These are phyloP conservation scores for Sebastes dallii DNA, from an alignment of 2,797 vertebrate species.

Conservation along the genomic window DNA sequence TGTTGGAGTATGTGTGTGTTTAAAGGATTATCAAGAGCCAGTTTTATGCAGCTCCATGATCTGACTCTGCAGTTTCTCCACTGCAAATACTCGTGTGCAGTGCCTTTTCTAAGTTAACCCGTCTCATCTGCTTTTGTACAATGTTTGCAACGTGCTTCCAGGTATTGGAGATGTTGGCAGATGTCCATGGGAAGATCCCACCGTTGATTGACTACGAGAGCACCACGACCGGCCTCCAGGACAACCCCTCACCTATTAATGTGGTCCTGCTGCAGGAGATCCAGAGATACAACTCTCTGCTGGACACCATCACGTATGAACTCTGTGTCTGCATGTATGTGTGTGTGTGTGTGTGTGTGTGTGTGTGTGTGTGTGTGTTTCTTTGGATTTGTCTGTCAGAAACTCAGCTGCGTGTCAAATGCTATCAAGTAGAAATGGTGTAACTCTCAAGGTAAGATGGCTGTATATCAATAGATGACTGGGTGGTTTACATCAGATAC, in stretches of 20 bases:
- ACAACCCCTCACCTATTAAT: conserved; percentile 85
- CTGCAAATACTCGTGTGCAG: neutral
- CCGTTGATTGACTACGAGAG: conserved; percentile 82
- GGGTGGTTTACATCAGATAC: neutral
- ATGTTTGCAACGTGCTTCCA: conserved; percentile 38
- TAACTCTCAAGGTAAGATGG: neutral
- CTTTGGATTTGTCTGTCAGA: neutral
- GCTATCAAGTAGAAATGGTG: neutral
- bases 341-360: neutral
- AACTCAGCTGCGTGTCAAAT: neutral
- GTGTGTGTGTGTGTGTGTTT: neutral
- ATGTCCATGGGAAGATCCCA: conserved; percentile 85
- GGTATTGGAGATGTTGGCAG: conserved; percentile 86
- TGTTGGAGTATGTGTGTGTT: neutral
- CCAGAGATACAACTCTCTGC: conserved; percentile 89
- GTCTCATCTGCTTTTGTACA: neutral
- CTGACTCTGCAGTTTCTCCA: neutral
- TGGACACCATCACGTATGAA: conserved; percentile 83
- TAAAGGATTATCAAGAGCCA: neutral
- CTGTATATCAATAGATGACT: neutral
- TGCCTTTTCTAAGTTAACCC: neutral
- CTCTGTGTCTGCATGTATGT: neutral
- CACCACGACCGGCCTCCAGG: conserved; percentile 77
- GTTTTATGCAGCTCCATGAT: neutral
- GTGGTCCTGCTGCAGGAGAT: conserved; percentile 92